Evolutionary conservation across 2,888 invertebrate species (phyloP).

Genomic region (Ochropleura plecta): DNA sequence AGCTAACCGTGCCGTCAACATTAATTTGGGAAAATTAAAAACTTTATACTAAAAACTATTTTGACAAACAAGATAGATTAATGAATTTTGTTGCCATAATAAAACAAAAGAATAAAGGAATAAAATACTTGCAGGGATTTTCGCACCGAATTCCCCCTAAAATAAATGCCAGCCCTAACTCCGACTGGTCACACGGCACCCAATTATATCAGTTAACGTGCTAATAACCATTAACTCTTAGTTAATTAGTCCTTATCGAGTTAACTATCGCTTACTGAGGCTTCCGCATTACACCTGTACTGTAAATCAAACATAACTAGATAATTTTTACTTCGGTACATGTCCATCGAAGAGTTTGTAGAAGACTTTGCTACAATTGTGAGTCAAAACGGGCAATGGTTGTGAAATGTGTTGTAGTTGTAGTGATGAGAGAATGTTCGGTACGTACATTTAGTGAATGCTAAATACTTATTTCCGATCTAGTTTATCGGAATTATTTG

Average conservation of each 20-base stretch:
- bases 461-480: slow-evolving; percentile 58
- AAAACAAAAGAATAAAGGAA: not conserved
- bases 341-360: slow-evolving; percentile 26
- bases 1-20: too few species aligned
- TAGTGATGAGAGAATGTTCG: not conserved
- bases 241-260: slow-evolving; percentile 66
- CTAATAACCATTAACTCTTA: slow-evolving; percentile 63
- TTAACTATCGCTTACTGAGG: slow-evolving; percentile 54
- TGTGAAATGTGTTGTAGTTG: not conserved
- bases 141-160: not conserved
- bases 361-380: rapidly evolving
- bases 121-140: not conserved
- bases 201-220: slow-evolving; percentile 63
- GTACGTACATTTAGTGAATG: slow-evolving; percentile 33
- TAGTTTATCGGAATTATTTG: slow-evolving; percentile 39
- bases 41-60: too few species aligned
- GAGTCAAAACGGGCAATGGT: not conserved
- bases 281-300: slow-evolving; percentile 51
- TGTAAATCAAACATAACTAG: slow-evolving; percentile 30
- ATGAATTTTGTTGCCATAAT: too few species aligned
- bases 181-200: slow-evolving; percentile 51
- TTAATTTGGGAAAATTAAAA: too few species aligned
- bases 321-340: not conserved
- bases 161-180: slow-evolving; percentile 34
- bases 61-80: too few species aligned